A percentile compares a stretch with the other conserved stretches of the same genome.
Conservation (phyloP, 2,113 vertebrate species). For the cat (Felis catus) region F.catus_Fca126_mat1.0 CM031413.1:118112501-118113000, state of each 20-base stretch:
- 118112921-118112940: background rate
- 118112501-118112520: background rate
- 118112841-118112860: background rate
- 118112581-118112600: background rate
- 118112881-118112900: background rate
- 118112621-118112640: background rate
- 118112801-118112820: background rate
- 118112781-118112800: background rate
- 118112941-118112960: background rate
- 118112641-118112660: background rate
- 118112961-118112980: background rate
- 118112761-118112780: background rate
- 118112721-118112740: background rate
- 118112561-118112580: background rate
- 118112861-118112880: background rate
- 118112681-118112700: background rate
- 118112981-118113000: background rate
- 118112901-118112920: background rate
- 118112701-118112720: background rate
- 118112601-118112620: background rate
- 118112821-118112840: background rate
- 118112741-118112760: background rate
- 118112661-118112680: background rate
- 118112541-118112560: background rate
- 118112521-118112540: background rate